Conservation (phyloP, 2,888 invertebrate species). For the Fragum fragum region DNA sequence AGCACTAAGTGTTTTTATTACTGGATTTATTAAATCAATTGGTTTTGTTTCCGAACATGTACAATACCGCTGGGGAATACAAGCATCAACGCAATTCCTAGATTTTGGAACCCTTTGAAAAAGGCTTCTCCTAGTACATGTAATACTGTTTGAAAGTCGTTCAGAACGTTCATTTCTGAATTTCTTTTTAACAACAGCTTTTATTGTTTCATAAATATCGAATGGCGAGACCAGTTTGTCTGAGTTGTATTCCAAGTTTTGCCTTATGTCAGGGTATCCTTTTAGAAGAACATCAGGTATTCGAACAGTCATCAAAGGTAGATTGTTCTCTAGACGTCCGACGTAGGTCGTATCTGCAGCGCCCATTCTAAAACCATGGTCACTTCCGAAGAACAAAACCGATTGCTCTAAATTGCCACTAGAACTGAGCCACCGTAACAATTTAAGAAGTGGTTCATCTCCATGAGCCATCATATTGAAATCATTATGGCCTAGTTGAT, state of each 20-base stretch:
- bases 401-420: constrained; percentile 69
- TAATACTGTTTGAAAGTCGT: background rate
- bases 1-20: constrained; percentile 47
- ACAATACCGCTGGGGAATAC: constrained; percentile 94
- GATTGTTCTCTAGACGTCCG: constrained; percentile 92
- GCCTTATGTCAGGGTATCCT: constrained; percentile 89
- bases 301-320: constrained; percentile 92
- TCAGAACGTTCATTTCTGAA: background rate
- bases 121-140: constrained; percentile 88
- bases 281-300: constrained; percentile 92
- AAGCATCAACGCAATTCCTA: constrained; percentile 92
- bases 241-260: constrained; percentile 90
- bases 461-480: background rate
- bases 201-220: constrained; percentile 93
- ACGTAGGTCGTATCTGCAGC: constrained; percentile 90
- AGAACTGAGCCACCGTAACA: background rate
- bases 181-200: constrained; percentile 88
- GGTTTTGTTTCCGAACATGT: constrained; percentile 91
- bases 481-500: background rate
- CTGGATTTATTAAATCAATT: background rate
- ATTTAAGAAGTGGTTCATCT: background rate
- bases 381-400: constrained; percentile 90
- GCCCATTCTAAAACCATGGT: constrained; percentile 90
- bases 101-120: constrained; percentile 91
- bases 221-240: constrained; percentile 92